Base-by-base conservation (phyloP, 2,113 vertebrate species). In the Pristiophorus japonicus region DNA sequence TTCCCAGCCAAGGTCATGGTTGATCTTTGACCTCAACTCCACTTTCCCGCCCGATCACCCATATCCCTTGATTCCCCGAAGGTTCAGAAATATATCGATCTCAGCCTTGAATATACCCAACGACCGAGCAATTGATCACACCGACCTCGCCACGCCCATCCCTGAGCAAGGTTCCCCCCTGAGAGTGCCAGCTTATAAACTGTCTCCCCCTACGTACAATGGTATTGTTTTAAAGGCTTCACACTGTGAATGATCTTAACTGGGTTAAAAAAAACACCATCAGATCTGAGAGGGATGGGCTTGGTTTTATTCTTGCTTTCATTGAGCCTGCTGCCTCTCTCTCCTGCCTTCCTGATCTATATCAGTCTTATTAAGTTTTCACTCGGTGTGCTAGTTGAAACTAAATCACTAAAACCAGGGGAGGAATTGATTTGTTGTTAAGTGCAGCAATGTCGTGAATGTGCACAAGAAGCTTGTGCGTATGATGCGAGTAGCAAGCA, bases 351-450 rank as follows among this genome's bases (percentile, higher is more conserved):
- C 27, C 87, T 90, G 55, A 63, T 22, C n/a, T n/a, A n/a, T n/a
- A n/a, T n/a, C n/a, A n/a, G n/a, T n/a, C n/a, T n/a, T n/a, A n/a
- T n/a, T n/a, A n/a, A n/a, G n/a, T n/a, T n/a, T 92, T 63, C 59
- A 22, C n/a, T 38, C 78, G 5, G 59, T 10, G 34, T 22, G n/a
- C 59, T 34, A 30, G 0, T 2, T 38, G 88, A 92, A 92, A 65
- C 34, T 63, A 92, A 92, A 92, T 65, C 88, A 92, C 88, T 34
- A 92, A 92, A n/a, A 92, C 18, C 34, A 38, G n/a, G 34, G 88
- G 34, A 92, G 38, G n/a, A 18, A 92, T 63, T 92, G 88, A 92
- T 92, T 34, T 38, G 62, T 92, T 92, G 59, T 92, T 65, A 3
- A 92, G 59, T 63, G 59, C 3, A 65, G n/a, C 59, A 92, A 63